phyloP scores from a whole-genome alignment of 2,888 invertebrate genomes.

The Rotaria socialis region DNA sequence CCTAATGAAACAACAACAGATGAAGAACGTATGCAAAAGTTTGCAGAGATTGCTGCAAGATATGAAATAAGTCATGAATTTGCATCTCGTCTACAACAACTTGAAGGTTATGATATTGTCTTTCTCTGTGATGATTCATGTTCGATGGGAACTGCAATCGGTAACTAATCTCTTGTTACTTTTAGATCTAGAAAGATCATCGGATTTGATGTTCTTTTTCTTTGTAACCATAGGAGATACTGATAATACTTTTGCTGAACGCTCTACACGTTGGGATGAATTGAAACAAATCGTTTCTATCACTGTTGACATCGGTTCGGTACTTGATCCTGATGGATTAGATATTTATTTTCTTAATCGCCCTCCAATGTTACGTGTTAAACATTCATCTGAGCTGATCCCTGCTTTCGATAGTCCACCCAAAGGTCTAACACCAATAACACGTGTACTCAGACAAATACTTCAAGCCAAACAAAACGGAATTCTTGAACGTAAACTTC shows the following conservation, averaged over 20 bases:
- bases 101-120: constrained; percentile 19
- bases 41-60: too few relatives aligned
- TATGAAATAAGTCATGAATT: too few relatives aligned
- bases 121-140: not conserved
- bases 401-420: constrained; percentile 34
- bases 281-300: constrained; percentile 40
- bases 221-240: not conserved
- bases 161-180: not conserved
- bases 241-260: not conserved
- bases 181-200: not conserved
- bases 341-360: constrained; percentile 46
- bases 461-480: not conserved
- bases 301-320: constrained; percentile 38
- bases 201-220: not conserved
- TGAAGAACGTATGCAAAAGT: too few relatives aligned
- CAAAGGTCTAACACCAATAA: constrained; percentile 38
- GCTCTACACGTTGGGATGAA: constrained; percentile 40
- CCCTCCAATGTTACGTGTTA: not conserved
- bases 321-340: not conserved
- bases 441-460: constrained; percentile 7
- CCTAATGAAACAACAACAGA: too few relatives aligned
- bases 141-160: not conserved
- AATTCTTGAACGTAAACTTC: constrained; percentile 39
- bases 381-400: not conserved
- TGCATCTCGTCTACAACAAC: too few relatives aligned